These are phyloP conservation scores for Amphimedon queenslandica DNA, from an alignment of 37 sponge, comb jelly and placozoan genomes.

Conservation along the genomic window DNA sequence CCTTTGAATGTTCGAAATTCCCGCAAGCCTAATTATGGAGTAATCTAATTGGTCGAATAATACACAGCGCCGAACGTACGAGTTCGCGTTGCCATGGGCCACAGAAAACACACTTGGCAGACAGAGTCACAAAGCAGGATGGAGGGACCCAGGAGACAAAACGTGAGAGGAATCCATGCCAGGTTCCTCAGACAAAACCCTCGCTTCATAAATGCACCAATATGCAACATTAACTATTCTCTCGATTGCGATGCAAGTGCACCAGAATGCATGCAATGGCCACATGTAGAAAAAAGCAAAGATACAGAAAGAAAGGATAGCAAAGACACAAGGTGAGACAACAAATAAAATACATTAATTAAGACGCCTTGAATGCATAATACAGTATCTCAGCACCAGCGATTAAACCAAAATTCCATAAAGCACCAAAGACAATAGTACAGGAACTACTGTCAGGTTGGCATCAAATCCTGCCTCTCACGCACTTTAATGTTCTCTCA, in stretches of 20 bases:
- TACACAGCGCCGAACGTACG: too few relatives aligned
- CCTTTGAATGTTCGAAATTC: background rate
- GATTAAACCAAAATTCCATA: too few relatives aligned
- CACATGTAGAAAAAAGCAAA: background rate
- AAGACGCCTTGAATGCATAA: too few relatives aligned
- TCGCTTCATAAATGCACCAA: constrained; percentile 67
- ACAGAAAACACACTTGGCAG: background rate
- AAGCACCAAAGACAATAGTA: background rate
- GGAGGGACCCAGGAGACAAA: background rate
- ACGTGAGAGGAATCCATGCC: constrained; percentile 47
- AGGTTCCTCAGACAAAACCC: constrained; percentile 69
- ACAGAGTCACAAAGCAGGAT: background rate
- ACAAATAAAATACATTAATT: too few relatives aligned
- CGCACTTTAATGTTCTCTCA: too few relatives aligned
- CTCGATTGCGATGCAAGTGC: background rate
- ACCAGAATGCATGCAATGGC: constrained; percentile 42
- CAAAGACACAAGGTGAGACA: too few relatives aligned
- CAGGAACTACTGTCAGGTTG: background rate
- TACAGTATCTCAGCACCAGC: too few relatives aligned
- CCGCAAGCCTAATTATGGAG: background rate
- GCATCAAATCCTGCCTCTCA: too few relatives aligned
- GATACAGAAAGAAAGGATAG: too few relatives aligned
- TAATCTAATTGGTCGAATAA: background rate
- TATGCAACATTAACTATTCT: constrained; percentile 32
- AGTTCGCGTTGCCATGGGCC: background rate